A percentile compares a stretch with the other conserved stretches of the same genome.
Conservation (phyloP, 2,888 invertebrate species). For the Flabesymbios commensalis region DNA sequence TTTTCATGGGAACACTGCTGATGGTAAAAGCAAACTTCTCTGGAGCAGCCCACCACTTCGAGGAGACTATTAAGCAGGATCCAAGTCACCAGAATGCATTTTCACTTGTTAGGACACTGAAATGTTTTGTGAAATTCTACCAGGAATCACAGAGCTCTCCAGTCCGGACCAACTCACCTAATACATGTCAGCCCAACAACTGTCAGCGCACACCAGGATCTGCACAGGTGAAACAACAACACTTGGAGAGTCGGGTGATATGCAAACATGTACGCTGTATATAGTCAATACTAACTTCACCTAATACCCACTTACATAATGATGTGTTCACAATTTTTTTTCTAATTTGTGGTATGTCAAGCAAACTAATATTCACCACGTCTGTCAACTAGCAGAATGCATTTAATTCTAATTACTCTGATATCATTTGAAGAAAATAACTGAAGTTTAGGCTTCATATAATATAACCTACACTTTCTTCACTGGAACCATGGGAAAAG, state of each 20-base stretch:
- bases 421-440: too few species aligned
- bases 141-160: not conserved
- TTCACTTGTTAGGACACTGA: slow-evolving; percentile 51
- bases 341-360: too few species aligned
- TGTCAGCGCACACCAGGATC: not conserved
- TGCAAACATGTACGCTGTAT: slow-evolving; percentile 1
- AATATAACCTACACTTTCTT: too few species aligned
- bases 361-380: too few species aligned
- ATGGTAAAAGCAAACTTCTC: slow-evolving; percentile 69
- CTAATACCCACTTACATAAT: too few species aligned
- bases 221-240: not conserved
- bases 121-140: slow-evolving; percentile 52
- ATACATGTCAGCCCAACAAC: not conserved
- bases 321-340: too few species aligned
- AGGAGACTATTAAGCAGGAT: slow-evolving; percentile 51
- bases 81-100: slow-evolving; percentile 49
- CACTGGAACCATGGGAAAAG: too few species aligned
- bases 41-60: slow-evolving; percentile 57
- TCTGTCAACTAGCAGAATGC: too few species aligned
- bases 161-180: not conserved
- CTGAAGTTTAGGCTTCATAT: too few species aligned
- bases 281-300: too few species aligned
- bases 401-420: too few species aligned
- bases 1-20: slow-evolving; percentile 69
- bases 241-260: not conserved